Conservation (phyloP, 2,888 invertebrate genomes). For the Luffia ferchaultella region DNA sequence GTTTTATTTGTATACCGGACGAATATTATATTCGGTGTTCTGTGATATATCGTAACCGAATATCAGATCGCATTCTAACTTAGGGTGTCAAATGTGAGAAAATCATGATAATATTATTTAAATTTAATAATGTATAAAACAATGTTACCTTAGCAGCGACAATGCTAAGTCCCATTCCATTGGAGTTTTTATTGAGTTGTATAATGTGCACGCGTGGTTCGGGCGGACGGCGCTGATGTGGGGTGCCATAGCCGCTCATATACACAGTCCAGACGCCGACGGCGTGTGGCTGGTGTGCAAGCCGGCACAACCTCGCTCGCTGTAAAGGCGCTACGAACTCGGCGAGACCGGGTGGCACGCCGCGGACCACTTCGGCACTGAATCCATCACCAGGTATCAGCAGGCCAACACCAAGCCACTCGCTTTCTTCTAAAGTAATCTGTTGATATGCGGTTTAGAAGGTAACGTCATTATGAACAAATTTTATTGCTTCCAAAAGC, state of each 20-base stretch:
- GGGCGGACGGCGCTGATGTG: conserved; percentile 67
- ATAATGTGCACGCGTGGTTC: conserved; percentile 85
- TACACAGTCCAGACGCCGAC: conserved; percentile 97
- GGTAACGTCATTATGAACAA: background rate
- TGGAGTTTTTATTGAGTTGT: conserved; percentile 91
- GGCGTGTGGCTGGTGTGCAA: conserved; percentile 90
- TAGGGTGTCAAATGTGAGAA: no score
- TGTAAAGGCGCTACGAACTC: conserved; percentile 88
- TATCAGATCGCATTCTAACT: no score
- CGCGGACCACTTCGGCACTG: conserved; percentile 94
- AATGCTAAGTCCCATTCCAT: conserved; percentile 98
- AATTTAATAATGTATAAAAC: no score
- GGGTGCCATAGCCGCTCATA: conserved; percentile 73
- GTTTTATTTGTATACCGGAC: no score
- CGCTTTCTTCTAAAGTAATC: conserved; percentile 90
- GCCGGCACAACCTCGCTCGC: conserved; percentile 85
- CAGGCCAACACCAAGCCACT: conserved; percentile 87
- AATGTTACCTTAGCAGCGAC: conserved; percentile 97
- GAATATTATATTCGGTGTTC: no score
- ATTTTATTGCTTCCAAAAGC: no score
- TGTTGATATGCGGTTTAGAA: no score
- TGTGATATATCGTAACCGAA: no score
- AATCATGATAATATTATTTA: no score
- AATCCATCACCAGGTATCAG: conserved; percentile 97
- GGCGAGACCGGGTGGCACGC: conserved; percentile 91